phyloP scores from a whole-genome alignment of 2,113 vertebrate species.

The Cephalopholis sonnerati region DNA sequence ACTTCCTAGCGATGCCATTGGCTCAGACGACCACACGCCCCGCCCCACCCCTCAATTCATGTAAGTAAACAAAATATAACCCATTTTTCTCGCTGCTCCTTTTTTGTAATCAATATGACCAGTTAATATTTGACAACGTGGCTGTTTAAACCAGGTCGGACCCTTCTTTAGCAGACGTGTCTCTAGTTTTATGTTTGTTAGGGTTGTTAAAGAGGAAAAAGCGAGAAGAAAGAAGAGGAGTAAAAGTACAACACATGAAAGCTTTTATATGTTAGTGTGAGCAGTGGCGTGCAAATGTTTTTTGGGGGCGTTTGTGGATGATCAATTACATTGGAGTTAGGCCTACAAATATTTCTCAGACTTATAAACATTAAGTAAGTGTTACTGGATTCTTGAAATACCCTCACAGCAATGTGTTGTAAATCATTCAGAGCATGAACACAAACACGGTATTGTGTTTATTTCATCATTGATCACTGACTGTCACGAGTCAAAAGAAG shows the following conservation, averaged over 20 bases:
- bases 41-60: constrained; percentile 50
- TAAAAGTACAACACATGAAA: constrained; percentile 2
- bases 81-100: background rate
- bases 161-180: too few relatives aligned
- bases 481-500: background rate
- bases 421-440: background rate
- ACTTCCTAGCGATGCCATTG: constrained; percentile 28
- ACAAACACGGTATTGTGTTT: background rate
- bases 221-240: background rate
- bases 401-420: background rate
- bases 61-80: constrained; percentile 70
- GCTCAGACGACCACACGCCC: background rate
- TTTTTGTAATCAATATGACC: constrained; percentile 4
- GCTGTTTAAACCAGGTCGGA: background rate
- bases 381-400: background rate
- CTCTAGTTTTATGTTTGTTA: background rate
- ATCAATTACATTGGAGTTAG: background rate
- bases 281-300: constrained; percentile 4
- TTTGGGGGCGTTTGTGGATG: background rate
- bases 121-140: constrained; percentile 56
- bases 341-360: background rate
- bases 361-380: background rate
- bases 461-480: background rate
- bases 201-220: background rate
- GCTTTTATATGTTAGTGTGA: background rate